Evolutionary conservation across 2,888 invertebrate species (phyloP).

Genomic region (Gnatocerus cornutus): DNA sequence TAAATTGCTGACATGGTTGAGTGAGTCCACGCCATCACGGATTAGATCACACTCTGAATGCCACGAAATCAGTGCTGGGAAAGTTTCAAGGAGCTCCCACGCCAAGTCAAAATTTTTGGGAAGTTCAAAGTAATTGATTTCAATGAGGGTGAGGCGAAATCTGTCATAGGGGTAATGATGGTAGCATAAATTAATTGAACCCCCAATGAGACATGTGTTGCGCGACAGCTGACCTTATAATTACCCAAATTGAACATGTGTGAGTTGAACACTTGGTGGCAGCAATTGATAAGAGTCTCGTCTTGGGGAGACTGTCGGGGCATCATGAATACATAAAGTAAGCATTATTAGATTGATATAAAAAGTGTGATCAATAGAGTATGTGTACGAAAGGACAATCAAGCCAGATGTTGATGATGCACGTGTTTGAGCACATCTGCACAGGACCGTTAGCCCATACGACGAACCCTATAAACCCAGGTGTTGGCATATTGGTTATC

Average conservation of each 20-base stretch:
- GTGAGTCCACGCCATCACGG: slow-evolving; percentile 49
- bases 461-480: slow-evolving; percentile 58
- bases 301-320: slow-evolving; percentile 47
- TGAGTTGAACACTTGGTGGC: slow-evolving; percentile 52
- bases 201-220: slow-evolving; percentile 54
- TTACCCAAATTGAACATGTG: slow-evolving; percentile 57
- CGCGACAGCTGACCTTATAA: slow-evolving; percentile 50
- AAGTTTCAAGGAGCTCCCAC: slow-evolving; percentile 2
- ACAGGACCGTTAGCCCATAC: slow-evolving; percentile 48
- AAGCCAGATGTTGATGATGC: slow-evolving; percentile 49
- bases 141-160: slow-evolving; percentile 40
- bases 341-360: slow-evolving; percentile 53
- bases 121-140: not conserved
- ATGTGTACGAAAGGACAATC: slow-evolving; percentile 58
- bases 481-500: slow-evolving; percentile 58
- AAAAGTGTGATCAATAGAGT: slow-evolving; percentile 56
- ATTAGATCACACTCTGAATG: slow-evolving; percentile 50
- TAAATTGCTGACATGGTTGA: slow-evolving; percentile 59
- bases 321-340: slow-evolving; percentile 52
- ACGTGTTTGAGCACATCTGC: slow-evolving; percentile 51
- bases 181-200: slow-evolving; percentile 60
- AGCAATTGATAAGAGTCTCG: slow-evolving; percentile 53
- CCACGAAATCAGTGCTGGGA: slow-evolving; percentile 50
- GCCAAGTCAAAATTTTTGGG: not conserved
- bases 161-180: slow-evolving; percentile 59